Conservation (phyloP, 1,140 invertebrate genomes). For the Apis laboriosa region DNA sequence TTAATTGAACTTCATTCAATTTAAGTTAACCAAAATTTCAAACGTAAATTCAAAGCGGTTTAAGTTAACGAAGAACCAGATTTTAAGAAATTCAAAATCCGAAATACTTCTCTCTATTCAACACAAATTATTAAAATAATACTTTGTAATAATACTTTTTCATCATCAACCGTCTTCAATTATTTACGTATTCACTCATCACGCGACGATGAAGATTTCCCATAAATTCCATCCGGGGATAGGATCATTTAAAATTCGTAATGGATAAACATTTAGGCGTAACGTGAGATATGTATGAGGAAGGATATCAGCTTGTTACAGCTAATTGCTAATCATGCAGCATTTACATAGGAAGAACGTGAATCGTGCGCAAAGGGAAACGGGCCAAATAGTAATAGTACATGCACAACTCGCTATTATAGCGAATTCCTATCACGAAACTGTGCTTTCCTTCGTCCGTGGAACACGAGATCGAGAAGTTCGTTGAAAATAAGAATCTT, state of each 20-base stretch:
- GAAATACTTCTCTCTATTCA: too few species aligned
- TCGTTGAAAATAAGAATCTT: background rate
- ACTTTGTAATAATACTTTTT: too few species aligned
- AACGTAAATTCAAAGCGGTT: too few species aligned
- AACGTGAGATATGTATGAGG: conserved; percentile 51
- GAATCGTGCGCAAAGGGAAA: conserved; percentile 12
- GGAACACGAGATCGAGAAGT: background rate
- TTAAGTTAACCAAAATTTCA: too few species aligned
- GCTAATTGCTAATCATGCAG: conserved; percentile 60
- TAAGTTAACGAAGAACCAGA: too few species aligned
- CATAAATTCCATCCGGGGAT: too few species aligned
- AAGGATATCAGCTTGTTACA: conserved; percentile 54
- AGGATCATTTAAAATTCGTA: conserved; percentile 6
- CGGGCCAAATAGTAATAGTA: conserved; percentile 25
- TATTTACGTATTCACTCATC: too few species aligned
- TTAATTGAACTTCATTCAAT: too few species aligned
- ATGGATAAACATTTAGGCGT: conserved; percentile 23
- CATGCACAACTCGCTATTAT: conserved; percentile 5
- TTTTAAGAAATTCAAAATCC: too few species aligned
- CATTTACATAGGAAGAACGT: conserved; percentile 51
- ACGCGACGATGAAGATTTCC: too few species aligned
- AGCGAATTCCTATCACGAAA: conserved; percentile 20
- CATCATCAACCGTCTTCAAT: too few species aligned
- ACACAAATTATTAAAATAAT: too few species aligned
- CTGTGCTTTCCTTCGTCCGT: background rate